Evolutionary conservation across 2,797 vertebrate genomes (phyloP), one percentile per base, ranked within the genome.

Genomic region (Lophotriccus pileatus): DNA sequence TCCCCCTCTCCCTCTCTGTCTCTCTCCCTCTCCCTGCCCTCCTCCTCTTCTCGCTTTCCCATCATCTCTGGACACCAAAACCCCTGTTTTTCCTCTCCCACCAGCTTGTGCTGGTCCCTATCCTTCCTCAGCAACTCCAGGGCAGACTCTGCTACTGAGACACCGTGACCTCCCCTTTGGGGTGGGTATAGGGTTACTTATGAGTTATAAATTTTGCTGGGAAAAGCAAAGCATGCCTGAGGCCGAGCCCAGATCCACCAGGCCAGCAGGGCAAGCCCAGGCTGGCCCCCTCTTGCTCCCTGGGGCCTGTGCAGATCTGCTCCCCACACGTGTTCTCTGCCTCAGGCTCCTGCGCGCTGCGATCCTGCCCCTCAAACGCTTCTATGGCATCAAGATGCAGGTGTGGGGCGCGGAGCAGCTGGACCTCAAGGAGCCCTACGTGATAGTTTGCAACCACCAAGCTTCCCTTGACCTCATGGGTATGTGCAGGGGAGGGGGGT

Each of bases 371-470:
- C 95, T 96, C 91, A 96, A 95, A 67, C 72, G 2, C 70, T 25
- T 95, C 63, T 95, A 9, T 23, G 94, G 95, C 84, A 96, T 96
- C 95, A 89, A 90, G 92, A 93, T 96, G 36, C 46, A 34, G 50
- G 95, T 96, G 70, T 6, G 21, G 36, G 96, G 94, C 72, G 55
- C 67, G 0, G 96, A 96, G 78, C 84, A 22, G 5, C 92, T 96
- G 37, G 63, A 62, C 41, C 58, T 66, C 59, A 15, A 32, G 78
- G 94, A 69, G 14, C 94, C 92, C 56, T 96, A 82, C 3, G 96
- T 96, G 63, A 94, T 96, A 41, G 96, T 96, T 28, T 96, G 92
- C 92, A 96, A 96, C 81, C 96, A 96, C 52, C 96, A 96, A 70
- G 74, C 95, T 74, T 93, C 87, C 47, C 91, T 96, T 11, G 96